phyloP scores from a whole-genome alignment of 1,140 invertebrate species.

The Goniozus legneri region DNA sequence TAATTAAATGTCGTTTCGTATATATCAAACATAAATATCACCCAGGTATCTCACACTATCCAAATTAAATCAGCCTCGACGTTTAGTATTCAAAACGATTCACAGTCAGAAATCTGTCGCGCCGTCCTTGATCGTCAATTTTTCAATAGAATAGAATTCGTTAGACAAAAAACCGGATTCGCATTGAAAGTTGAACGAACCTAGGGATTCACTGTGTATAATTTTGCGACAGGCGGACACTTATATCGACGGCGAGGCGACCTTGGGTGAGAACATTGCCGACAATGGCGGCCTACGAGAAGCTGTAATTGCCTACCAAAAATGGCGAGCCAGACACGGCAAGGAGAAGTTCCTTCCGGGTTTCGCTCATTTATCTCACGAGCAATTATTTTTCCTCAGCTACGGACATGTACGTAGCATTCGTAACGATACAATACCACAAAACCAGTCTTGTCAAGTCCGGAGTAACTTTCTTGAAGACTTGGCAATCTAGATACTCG shows the following conservation, averaged over 20 bases:
- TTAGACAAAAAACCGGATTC: not conserved
- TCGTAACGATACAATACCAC: not conserved
- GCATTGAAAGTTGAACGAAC: not conserved
- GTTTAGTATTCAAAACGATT: too few relatives aligned
- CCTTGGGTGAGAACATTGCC: constrained; percentile 85
- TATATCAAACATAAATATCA: too few relatives aligned
- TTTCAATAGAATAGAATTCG: too few relatives aligned
- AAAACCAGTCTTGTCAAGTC: not conserved
- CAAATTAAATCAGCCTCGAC: too few relatives aligned
- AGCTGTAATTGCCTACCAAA: constrained; percentile 70
- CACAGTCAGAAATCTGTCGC: too few relatives aligned
- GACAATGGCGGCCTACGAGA: constrained; percentile 86
- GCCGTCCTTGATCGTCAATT: too few relatives aligned
- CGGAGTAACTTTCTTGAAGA: too few relatives aligned
- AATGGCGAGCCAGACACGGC: constrained; percentile 59
- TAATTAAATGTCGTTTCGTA: constrained; percentile 7
- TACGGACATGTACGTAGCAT: constrained; percentile 71
- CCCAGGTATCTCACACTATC: too few relatives aligned
- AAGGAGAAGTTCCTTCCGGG: constrained; percentile 69
- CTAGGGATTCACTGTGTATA: not conserved
- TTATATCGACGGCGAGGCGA: constrained; percentile 75
- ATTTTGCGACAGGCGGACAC: constrained; percentile 32
- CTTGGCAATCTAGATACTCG: too few relatives aligned
- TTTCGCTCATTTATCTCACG: constrained; percentile 68
- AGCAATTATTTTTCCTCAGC: constrained; percentile 88